Evolutionary conservation across 2,888 invertebrate genomes (phyloP), one percentile per base, ranked within the genome.

Genomic region (Leptothorax acervorum): DNA sequence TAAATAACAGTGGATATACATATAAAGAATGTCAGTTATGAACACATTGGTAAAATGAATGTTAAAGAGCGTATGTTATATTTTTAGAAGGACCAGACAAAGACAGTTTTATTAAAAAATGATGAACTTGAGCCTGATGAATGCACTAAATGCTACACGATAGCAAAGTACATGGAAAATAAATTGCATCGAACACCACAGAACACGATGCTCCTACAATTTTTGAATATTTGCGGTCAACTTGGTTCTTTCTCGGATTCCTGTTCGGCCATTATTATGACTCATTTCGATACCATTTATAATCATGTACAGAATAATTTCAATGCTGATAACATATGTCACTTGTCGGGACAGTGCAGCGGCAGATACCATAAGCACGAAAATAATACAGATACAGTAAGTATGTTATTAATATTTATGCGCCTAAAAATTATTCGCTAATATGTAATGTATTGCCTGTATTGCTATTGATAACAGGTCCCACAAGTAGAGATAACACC

Each of bases 171-270:
- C 65, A 93, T 95, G 93, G 92, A 94, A 79, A 70, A 90, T 15
- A 94, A 93, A 89, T 90, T 94, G 3, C 89, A 87, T 8, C 85
- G 87, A 8, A 82, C 91, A 2, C 88, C 94, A 3, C 89, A 87
- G 0, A 92, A 93, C 39, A 82, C 90, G 71, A 89, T 95, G 51
- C 86, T 93, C 4, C 84, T 92, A 35, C 89, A 87, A 62, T 88
- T 94, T 85, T 84, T 95, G 92, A 91, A 95, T 95, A 91, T 96
- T 1, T 98, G 98, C 94, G 97, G 97, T 66, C 95, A 96, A 83
- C 94, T 97, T 92, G 96, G 97, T 74, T 97, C 97, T 3, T 96
- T 97, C 65, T 97, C 98, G 0, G 98, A 98, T 95, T 97, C 97
- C 11, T 98, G 98, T 93, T 96, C 97, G 63, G 97, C 97, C 93